Conservation (phyloP, 2,888 invertebrate species). For the Melanargia galathea region DNA sequence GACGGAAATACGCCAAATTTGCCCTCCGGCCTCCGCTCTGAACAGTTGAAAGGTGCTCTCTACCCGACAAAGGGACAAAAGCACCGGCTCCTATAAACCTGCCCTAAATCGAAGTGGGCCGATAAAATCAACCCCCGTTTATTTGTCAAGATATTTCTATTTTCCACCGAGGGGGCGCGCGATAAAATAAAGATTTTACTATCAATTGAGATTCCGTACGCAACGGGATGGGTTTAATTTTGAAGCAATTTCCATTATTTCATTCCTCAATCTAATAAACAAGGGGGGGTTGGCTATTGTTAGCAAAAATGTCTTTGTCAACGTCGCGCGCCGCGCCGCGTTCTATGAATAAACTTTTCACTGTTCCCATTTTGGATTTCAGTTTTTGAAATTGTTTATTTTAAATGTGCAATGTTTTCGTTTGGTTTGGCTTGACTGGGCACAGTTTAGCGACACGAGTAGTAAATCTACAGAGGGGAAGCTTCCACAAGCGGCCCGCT, state of each 20-base stretch:
- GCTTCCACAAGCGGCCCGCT: too few species aligned
- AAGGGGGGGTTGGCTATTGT: slow-evolving; percentile 23
- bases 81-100: neutral
- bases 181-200: slow-evolving; percentile 30
- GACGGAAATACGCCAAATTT: neutral
- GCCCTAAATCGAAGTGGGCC: neutral
- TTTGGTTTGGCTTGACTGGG: too few species aligned
- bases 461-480: too few species aligned
- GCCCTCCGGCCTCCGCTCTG: neutral
- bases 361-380: slow-evolving; percentile 8
- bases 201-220: slow-evolving; percentile 11
- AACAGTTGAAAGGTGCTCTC: neutral
- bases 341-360: slow-evolving; percentile 12
- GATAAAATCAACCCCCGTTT: slow-evolving; percentile 24
- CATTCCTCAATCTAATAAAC: slow-evolving; percentile 32
- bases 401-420: slow-evolving; percentile 8
- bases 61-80: neutral
- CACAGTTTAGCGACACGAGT: neutral
- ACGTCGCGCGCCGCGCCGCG: neutral
- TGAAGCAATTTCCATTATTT: slow-evolving; percentile 35
- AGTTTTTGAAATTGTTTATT: slow-evolving; percentile 15
- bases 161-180: slow-evolving; percentile 11
- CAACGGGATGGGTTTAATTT: slow-evolving; percentile 29
- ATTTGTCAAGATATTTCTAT: slow-evolving; percentile 25
- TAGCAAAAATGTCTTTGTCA: slow-evolving; percentile 31